phyloP scores from a whole-genome alignment of 2,797 vertebrate species.

The Monodelphis domestica region DNA sequence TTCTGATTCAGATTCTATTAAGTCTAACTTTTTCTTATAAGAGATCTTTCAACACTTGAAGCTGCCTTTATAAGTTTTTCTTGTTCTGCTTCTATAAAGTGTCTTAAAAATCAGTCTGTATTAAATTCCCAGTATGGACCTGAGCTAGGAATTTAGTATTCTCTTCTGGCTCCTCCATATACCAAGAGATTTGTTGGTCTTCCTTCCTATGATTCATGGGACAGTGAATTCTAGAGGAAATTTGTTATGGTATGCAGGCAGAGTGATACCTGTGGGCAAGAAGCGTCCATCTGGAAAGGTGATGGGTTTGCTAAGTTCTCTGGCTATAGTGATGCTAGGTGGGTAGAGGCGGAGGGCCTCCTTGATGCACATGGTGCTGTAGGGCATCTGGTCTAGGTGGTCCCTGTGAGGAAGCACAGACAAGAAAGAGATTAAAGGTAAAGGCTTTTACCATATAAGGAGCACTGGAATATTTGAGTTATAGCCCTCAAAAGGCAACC shows the following conservation, averaged over 20 bases:
- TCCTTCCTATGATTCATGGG: not conserved
- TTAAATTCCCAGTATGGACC: conserved; percentile 7
- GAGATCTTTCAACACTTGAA: not conserved
- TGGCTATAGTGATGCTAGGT: conserved; percentile 84
- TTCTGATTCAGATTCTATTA: not conserved
- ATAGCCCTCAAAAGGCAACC: not conserved
- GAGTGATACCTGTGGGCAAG: conserved; percentile 89
- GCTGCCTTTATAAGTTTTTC: not conserved
- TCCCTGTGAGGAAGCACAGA: conserved; percentile 86
- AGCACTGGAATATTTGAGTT: not conserved
- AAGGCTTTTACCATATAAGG: not conserved
- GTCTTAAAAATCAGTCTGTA: not conserved
- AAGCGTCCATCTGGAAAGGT: conserved; percentile 92
- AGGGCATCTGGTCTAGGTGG: conserved; percentile 91
- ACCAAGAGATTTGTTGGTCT: not conserved
- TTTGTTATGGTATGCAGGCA: conserved; percentile 42
- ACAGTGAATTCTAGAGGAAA: conserved; percentile 16
- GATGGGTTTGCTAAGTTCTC: conserved; percentile 87
- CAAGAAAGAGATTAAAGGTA: conserved; percentile 24
- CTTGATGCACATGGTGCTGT: conserved; percentile 95
- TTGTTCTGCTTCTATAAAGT: not conserved
- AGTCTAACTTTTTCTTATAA: not conserved
- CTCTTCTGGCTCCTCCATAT: conserved; percentile 23
- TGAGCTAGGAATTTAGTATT: not conserved
- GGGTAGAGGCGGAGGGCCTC: conserved; percentile 92